Base-by-base conservation (phyloP, 2,888 invertebrate species). In the Linnaemya vulpina region DNA sequence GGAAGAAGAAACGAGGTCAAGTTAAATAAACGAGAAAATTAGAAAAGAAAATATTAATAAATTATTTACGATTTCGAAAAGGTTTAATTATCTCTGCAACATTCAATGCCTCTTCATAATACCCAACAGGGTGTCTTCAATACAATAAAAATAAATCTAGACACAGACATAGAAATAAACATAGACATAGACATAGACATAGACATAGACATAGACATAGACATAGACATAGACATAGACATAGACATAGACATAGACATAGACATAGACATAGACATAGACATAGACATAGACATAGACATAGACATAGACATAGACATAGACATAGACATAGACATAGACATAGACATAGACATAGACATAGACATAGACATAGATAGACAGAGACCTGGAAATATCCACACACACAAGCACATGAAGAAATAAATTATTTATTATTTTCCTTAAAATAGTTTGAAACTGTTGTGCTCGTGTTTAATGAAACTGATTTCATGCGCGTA, bases 311-410 rank as follows among this genome's bases (percentile, higher is more conserved):
- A 53, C 11, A 22, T 22, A 53, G 53, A 53, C 22, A 53, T 53
- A 53, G 20, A 22, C 11, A 53, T 53, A 53, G 20, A 53, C 15
- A 55, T 55, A 25, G 15, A 55, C 25, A 25, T 55, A 25, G 15
- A 55, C 25, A 25, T 55, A 15, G 30, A 55, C 25, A 55, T 55
- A 15, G 15, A 25, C 25, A 55, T 55, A 40, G 40, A 40, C 1
- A 51, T 51, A 51, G 51, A 51, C 51, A 51, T 51, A 51, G 51
- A 51, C 51, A 51, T 51, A 51, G 51, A 51, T 51, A 51, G 51
- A 51, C 51, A 51, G 17, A 51, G 22, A 53, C 20, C 20, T 53
- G 22, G 51, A 53, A 10, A 53, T 53, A 53, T 11, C 20, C 53
- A 53, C 22, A 22, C 22, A 53, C 22, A 53, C 22, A 53, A 10